phyloP scores from a whole-genome alignment of 2,113 vertebrate genomes.

The Poicephalus gulielmi region DNA sequence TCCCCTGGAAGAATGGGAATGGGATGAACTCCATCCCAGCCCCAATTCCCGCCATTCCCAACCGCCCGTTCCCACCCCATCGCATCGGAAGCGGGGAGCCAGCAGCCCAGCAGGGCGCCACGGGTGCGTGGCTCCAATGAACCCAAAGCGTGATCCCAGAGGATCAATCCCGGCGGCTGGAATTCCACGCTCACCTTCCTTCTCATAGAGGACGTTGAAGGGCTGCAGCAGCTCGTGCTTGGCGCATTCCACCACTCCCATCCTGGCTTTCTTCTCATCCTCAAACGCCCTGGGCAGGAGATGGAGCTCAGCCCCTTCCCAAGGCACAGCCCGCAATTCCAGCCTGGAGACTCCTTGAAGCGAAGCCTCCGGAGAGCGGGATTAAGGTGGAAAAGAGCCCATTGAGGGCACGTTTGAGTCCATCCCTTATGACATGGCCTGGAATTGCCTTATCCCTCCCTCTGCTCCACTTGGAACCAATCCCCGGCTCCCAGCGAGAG shows the following conservation, averaged over 20 bases:
- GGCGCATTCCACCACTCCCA: slow-evolving; percentile 96
- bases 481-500: no score
- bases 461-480: no score
- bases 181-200: slow-evolving; percentile 84
- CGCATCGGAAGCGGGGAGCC: fast-evolving
- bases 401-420: no score
- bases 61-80: no score
- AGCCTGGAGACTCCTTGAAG: no score
- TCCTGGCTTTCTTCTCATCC: slow-evolving; percentile 93
- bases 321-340: neutral
- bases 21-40: neutral
- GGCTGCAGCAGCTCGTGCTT: slow-evolving; percentile 96
- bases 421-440: no score
- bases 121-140: no score
- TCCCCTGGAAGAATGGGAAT: slow-evolving; percentile 66
- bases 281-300: slow-evolving; percentile 84
- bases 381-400: neutral
- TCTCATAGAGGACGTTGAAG: slow-evolving; percentile 95
- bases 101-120: no score
- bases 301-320: neutral
- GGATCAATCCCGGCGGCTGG: no score
- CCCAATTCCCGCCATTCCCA: no score
- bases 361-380: no score
- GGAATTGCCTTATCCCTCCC: no score
- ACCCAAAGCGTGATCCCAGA: neutral